phyloP scores from a whole-genome alignment of 2,113 vertebrate species.

The Neodontobutis hainanensis region DNA sequence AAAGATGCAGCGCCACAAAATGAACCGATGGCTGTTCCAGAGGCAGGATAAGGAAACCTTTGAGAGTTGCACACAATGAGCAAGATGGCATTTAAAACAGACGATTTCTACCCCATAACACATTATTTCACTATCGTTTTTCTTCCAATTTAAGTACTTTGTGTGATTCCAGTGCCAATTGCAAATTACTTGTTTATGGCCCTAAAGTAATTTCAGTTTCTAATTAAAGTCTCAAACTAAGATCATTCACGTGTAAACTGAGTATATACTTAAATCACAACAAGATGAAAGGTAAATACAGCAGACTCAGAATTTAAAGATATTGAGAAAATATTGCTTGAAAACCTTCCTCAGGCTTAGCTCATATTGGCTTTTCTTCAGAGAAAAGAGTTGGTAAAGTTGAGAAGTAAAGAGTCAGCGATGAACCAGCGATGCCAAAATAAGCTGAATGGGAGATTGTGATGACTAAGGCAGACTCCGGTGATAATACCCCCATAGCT shows the following conservation, averaged over 20 bases:
- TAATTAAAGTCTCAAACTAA: background rate
- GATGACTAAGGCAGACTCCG: conserved; percentile 35
- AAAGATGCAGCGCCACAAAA: conserved; percentile 4
- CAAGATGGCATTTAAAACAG: no score
- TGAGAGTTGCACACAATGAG: no score
- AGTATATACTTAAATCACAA: background rate
- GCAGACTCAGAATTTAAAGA: conserved; percentile 7
- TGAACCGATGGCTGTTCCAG: background rate
- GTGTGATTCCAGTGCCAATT: background rate
- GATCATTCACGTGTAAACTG: background rate
- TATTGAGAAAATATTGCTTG: conserved; percentile 1
- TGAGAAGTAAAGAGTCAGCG: conserved; percentile 33
- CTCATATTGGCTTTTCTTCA: conserved; percentile 20
- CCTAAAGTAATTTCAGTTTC: no score
- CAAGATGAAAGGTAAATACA: conserved; percentile 11
- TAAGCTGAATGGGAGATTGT: conserved; percentile 28
- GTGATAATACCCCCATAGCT: conserved; percentile 27
- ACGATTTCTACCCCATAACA: no score
- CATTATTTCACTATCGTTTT: no score
- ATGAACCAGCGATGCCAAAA: conserved; percentile 16
- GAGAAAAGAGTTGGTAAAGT: background rate
- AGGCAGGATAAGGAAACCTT: background rate
- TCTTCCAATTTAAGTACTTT: background rate
- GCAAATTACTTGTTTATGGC: background rate
- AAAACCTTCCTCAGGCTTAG: conserved; percentile 1